These are phyloP conservation scores for Melanaphis sacchari DNA, from an alignment of 1,140 invertebrate genomes.

Conservation along the genomic window DNA sequence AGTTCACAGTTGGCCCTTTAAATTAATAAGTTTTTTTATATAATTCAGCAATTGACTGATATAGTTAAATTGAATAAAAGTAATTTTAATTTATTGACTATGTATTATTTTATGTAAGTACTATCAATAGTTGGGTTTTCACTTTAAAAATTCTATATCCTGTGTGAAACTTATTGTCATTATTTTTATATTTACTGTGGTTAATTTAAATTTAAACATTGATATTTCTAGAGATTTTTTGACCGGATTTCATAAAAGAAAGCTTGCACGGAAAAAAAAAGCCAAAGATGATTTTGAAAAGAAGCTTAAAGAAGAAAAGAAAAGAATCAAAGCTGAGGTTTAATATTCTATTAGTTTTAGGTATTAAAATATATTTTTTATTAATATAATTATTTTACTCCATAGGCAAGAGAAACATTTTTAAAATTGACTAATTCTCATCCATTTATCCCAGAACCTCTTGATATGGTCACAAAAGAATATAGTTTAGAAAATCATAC, in stretches of 20 bases:
- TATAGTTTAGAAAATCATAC: constrained; percentile 77
- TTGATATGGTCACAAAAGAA: constrained; percentile 72
- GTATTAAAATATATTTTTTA: constrained; percentile 34
- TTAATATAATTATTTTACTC: constrained; percentile 59
- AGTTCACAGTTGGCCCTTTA: no score
- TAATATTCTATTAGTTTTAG: constrained; percentile 57
- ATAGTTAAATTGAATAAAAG: no score
- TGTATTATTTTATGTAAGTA: no score
- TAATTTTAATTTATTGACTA: no score
- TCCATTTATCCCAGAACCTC: constrained; percentile 72
- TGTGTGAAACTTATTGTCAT: no score
- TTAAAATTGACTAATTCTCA: constrained; percentile 72
- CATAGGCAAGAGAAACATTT: constrained; percentile 71
- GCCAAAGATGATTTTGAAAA: constrained; percentile 74
- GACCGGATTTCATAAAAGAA: constrained; percentile 78
- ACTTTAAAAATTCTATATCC: no score
- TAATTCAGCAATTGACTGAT: no score
- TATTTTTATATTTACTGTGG: no score
- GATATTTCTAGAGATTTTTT: constrained; percentile 71
- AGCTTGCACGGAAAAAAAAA: constrained; percentile 74
- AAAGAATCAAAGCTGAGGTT: constrained; percentile 75
- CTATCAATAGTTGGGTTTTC: no score
- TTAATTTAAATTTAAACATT: background rate
- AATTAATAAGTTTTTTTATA: no score
- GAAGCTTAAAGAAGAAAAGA: constrained; percentile 77